A percentile compares a stretch with the other conserved stretches of the same genome.
These are phyloP conservation scores for Thyatira batis DNA, from an alignment of 2,888 invertebrate species.

Conservation along the genomic window DNA sequence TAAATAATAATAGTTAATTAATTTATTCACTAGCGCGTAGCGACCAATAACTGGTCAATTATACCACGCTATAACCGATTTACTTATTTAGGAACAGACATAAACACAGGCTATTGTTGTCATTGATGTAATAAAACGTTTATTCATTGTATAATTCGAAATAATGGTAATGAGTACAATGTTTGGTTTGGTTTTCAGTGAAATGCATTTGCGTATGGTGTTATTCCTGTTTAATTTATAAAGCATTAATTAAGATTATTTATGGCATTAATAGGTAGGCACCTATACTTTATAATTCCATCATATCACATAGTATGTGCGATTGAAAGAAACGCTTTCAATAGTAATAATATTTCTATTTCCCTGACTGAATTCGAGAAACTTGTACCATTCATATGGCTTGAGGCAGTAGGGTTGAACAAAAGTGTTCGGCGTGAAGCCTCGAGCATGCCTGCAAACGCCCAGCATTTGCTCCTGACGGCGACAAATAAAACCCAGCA, in stretches of 20 bases:
- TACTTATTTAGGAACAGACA: not conserved
- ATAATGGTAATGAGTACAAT: not conserved
- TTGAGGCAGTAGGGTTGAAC: constrained; percentile 23
- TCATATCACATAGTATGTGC: no score
- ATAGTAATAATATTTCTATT: not conserved
- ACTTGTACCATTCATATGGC: constrained; percentile 33
- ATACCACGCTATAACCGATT: not conserved
- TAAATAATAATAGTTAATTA: not conserved
- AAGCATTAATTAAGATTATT: no score
- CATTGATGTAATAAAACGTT: not conserved
- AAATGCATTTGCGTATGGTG: not conserved
- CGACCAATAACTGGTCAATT: not conserved
- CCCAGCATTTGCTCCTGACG: constrained; percentile 17
- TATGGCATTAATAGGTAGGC: no score
- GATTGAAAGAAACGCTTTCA: not conserved
- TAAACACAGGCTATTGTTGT: not conserved
- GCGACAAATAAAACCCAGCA: constrained; percentile 22
- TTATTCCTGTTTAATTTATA: no score
- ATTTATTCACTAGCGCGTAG: not conserved
- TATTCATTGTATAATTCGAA: not conserved
- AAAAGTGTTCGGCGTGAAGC: constrained; percentile 24
- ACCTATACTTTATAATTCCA: no score
- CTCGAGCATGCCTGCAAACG: constrained; percentile 16
- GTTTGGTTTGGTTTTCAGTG: not conserved
- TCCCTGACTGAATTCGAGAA: constrained; percentile 19